Evolutionary conservation across 2,113 vertebrate species (phyloP), one percentile per base, ranked within the genome.

Genomic region (Ochotona curzoniae): DNA sequence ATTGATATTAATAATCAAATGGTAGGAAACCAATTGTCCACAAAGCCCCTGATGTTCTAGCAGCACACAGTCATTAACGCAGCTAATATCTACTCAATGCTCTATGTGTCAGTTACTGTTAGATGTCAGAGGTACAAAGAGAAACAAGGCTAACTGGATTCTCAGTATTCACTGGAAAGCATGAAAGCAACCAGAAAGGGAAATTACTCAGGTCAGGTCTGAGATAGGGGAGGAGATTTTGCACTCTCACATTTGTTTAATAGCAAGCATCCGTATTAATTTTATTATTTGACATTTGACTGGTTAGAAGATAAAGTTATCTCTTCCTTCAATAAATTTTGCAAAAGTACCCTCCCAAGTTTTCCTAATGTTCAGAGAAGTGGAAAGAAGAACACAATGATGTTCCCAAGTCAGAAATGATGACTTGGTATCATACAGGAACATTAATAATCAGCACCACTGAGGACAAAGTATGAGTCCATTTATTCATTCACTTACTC

Each of bases 241-340:
- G 7, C n/a, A 23, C 49, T 89, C 64, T 61, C 78, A 21, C 23
- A 60, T 32, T 89, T 74, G 63, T 51, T 94, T 81, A 95, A 83
- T 83, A 61, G 21, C 30, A 90, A 70, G 3, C 44, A 95, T 91
- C 71, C 76, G 81, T 93, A 95, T 94, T 84, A 61, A 69, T 94
- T 57, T 93, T 93, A 63, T 44, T 84, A 76, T 95, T 92, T 93
- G 90, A 87, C 9, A 32, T 89, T n/a, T 87, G 81, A 70, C 63
- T 91, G 20, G 17, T 84, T 74, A 88, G 61, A 89, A 90, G 51
- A 75, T 18, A 86, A 82, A 95, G 54, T 47, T 82, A 47, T 76
- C 67, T 49, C 61, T 87, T 89, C 13, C 23, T 7, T 79, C 80
- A 78, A 54, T 87, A 78, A 90, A 89, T 78, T 23, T 54, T 83